Base-by-base conservation (phyloP, 2,888 invertebrate species). In the Drosophila conformis region DNA sequence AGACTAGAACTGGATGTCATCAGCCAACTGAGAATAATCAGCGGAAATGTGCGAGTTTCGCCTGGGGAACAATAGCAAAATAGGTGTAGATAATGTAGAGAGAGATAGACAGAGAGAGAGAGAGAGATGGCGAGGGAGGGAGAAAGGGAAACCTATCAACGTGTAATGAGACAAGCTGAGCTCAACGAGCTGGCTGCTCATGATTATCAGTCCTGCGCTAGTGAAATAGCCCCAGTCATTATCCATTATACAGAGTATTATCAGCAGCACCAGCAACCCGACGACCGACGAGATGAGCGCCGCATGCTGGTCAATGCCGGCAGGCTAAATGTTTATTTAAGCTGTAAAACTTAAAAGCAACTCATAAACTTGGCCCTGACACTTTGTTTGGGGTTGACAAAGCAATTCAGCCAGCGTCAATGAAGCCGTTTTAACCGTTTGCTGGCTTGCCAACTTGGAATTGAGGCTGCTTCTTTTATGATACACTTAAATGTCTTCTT, bases 111-210 rank as follows among this genome's bases (percentile, higher is more conserved):
- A 31, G 38, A 31, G 3, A 48, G 15, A 15, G n/a, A 18, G 33
- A 31, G 35, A 13, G 42, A 31, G 13, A 42, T 29, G 29, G 1
- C 7, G 29, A 36, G 25, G 2, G 10, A 8, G 25, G 4, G 13
- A 38, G 33, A 8, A 59, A 63, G 53, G 38, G 62, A 78, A 73
- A 80, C 65, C 78, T 59, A 85, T 85, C 82, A 85, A 80, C 69
- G 71, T 73, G 82, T 83, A 85, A 88, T 89, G 85, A 87, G 85
- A 87, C 86, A 87, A 87, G 68, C 87, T 77, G 82, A 88, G 65
- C 88, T 78, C 76, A 80, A 81, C 64, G 70, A 66, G 60, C 71
- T 63, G 48, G 2, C 29, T 60, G 52, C 78, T 74, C 69, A 65
- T 80, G 86, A 83, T 87, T 87, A 87, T 84, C 85, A 67, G 66